Conservation (phyloP, 1,140 invertebrate species). For the Diabrotica undecimpunctata region DNA sequence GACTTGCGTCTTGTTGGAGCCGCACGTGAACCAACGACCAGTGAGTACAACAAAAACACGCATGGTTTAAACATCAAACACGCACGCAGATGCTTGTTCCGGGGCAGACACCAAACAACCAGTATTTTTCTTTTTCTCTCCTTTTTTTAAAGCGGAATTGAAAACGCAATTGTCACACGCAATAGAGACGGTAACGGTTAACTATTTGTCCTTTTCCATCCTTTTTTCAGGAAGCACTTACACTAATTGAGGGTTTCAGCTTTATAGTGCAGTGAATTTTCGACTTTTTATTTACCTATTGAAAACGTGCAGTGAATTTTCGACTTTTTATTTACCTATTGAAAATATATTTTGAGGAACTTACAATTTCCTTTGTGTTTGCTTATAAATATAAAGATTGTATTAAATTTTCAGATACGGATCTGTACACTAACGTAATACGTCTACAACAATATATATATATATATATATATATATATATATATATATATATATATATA, state of each 20-base stretch:
- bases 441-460: too few relatives aligned
- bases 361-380: too few relatives aligned
- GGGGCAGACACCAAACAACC: slow-evolving; percentile 9
- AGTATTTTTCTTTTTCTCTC: neutral
- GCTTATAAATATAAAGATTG: too few relatives aligned
- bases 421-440: too few relatives aligned
- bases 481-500: too few relatives aligned
- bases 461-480: too few relatives aligned
- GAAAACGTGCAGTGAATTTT: too few relatives aligned
- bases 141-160: neutral
- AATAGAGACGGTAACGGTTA: slow-evolving; percentile 7
- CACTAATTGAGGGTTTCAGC: slow-evolving; percentile 8
- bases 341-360: too few relatives aligned
- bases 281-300: neutral
- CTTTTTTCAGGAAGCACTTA: slow-evolving; percentile 4
- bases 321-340: too few relatives aligned
- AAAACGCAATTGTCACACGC: slow-evolving; percentile 23
- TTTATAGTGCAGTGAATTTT: neutral
- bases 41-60: slow-evolving; percentile 1
- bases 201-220: slow-evolving; percentile 3
- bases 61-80: neutral
- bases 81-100: neutral
- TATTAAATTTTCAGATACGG: too few relatives aligned
- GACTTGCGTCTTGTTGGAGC: slow-evolving; percentile 8
- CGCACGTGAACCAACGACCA: slow-evolving; percentile 4